These are phyloP conservation scores for Clivina fossor DNA, from an alignment of 2,888 invertebrate genomes.

Conservation along the genomic window DNA sequence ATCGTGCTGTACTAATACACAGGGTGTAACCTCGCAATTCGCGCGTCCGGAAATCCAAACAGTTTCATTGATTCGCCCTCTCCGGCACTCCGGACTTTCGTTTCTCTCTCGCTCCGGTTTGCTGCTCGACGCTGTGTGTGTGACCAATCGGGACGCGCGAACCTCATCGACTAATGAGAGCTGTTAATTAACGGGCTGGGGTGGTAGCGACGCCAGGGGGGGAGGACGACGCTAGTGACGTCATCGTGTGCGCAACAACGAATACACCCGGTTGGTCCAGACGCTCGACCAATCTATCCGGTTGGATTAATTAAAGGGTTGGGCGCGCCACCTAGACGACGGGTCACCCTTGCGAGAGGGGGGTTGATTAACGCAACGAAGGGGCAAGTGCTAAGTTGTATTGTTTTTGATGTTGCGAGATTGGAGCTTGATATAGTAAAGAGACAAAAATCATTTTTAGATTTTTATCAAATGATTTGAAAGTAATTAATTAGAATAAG, in stretches of 20 bases:
- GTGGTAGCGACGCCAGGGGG: constrained; percentile 49
- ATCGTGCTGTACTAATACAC: too few relatives aligned
- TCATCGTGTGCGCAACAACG: constrained; percentile 52
- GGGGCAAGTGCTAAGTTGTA: too few relatives aligned
- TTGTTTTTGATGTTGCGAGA: too few relatives aligned
- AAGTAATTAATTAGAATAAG: too few relatives aligned
- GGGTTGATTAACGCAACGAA: constrained; percentile 37
- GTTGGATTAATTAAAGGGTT: constrained; percentile 53
- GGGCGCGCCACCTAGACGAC: constrained; percentile 43
- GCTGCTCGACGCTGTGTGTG: neutral
- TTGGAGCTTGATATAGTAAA: too few relatives aligned
- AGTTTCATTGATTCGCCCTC: constrained; percentile 30
- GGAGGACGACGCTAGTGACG: constrained; percentile 52
- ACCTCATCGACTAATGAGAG: constrained; percentile 31
- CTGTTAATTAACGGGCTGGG: constrained; percentile 40
- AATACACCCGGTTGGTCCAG: constrained; percentile 52
- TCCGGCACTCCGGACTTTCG: constrained; percentile 2
- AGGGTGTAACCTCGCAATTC: too few relatives aligned
- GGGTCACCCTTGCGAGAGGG: constrained; percentile 40
- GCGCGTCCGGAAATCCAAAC: constrained; percentile 29
- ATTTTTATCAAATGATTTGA: too few relatives aligned
- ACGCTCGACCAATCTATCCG: constrained; percentile 44
- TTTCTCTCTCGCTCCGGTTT: neutral
- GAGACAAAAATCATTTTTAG: too few relatives aligned
- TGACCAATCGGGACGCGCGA: constrained; percentile 23